phyloP scores from a whole-genome alignment of 1,140 invertebrate species.

The Drosophila azteca region DNA sequence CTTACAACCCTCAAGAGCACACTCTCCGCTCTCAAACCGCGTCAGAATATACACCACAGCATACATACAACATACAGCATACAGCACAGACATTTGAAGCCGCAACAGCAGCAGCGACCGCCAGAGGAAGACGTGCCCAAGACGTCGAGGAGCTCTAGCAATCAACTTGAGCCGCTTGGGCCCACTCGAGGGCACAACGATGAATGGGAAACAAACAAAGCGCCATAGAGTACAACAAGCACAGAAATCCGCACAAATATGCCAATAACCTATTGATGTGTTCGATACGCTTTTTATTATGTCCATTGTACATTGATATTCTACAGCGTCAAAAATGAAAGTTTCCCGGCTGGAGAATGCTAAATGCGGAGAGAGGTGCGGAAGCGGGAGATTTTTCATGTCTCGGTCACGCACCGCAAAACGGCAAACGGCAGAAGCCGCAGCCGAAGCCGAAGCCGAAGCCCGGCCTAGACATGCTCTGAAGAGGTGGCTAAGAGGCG shows the following conservation, averaged over 20 bases:
- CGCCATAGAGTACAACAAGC: constrained; percentile 37
- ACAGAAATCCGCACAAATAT: constrained; percentile 29
- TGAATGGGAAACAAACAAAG: constrained; percentile 65
- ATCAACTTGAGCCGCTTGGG: constrained; percentile 41
- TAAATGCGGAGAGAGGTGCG: constrained; percentile 8
- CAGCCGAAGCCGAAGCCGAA: constrained; percentile 21
- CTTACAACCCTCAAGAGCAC: constrained; percentile 40
- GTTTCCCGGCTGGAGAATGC: constrained; percentile 38
- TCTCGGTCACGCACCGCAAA: constrained; percentile 37
- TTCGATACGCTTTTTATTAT: constrained; percentile 73
- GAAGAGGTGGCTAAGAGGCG: constrained; percentile 13
- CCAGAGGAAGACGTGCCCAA: constrained; percentile 30
- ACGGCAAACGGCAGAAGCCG: constrained; percentile 34
- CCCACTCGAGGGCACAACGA: constrained; percentile 14
- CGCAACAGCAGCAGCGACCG: constrained; percentile 18
- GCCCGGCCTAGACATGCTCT: constrained; percentile 21
- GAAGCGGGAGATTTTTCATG: constrained; percentile 44
- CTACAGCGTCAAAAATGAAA: constrained; percentile 74
- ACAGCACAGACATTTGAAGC: neutral
- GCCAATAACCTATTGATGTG: constrained; percentile 71
- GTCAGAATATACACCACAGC: constrained; percentile 62
- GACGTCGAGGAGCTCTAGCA: constrained; percentile 15
- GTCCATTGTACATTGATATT: constrained; percentile 68
- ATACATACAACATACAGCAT: constrained; percentile 3
- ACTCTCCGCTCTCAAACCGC: constrained; percentile 54